Percentiles rank a stretch among this genome's conserved stretches.
Conservation (phyloP, 1,140 invertebrate genomes). For the Himalopsyche phryganea region DNA sequence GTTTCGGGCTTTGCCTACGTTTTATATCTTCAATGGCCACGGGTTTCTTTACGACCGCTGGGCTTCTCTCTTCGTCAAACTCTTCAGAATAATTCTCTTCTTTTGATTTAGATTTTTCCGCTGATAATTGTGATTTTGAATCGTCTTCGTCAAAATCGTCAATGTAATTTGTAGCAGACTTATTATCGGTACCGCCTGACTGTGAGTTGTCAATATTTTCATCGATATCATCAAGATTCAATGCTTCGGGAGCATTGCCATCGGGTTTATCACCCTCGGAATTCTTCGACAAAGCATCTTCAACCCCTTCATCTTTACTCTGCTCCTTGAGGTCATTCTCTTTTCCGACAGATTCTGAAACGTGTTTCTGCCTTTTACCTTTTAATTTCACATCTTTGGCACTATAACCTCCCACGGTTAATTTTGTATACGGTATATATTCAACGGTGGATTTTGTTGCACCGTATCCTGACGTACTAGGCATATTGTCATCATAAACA, state of each 20-base stretch:
- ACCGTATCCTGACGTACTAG: not conserved
- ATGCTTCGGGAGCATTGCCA: not conserved
- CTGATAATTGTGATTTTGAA: constrained; percentile 9
- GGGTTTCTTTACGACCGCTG: constrained; percentile 4
- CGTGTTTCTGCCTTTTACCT: constrained; percentile 34
- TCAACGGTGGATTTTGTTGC: not conserved
- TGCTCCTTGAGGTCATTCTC: too few relatives aligned
- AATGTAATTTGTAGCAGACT: constrained; percentile 33
- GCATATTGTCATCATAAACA: not conserved
- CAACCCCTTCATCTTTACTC: constrained; percentile 43
- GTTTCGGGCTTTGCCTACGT: constrained; percentile 37
- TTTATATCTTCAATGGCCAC: not conserved
- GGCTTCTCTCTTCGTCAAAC: constrained; percentile 6
- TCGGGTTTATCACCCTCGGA: constrained; percentile 22
- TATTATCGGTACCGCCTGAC: not conserved
- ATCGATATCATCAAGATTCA: not conserved
- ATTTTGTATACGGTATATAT: constrained; percentile 50
- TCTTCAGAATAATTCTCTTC: constrained; percentile 2
- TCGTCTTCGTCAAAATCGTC: constrained; percentile 50
- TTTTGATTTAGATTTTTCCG: constrained; percentile 30
- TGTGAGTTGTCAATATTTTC: constrained; percentile 1
- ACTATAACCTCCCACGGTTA: constrained; percentile 47
- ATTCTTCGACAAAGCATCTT: constrained; percentile 45
- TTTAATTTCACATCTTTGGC: constrained; percentile 45
- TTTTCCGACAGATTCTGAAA: constrained; percentile 39